These are phyloP conservation scores for Acholoe squamosa DNA, from an alignment of 2,888 invertebrate genomes.

Conservation along the genomic window DNA sequence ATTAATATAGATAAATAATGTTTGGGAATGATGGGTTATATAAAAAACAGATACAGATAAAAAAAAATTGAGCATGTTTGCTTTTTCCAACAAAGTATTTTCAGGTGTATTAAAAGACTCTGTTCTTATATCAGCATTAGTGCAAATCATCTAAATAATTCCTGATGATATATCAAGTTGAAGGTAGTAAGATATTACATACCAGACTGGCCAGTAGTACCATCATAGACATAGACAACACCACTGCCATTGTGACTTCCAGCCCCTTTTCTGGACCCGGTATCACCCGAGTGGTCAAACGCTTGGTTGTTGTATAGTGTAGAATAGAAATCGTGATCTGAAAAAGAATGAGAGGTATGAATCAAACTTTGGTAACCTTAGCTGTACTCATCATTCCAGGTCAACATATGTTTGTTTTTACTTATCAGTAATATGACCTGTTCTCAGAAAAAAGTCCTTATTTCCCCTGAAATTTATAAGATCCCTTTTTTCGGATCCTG, in stretches of 20 bases:
- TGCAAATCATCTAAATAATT: neutral
- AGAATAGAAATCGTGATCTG: slow-evolving; percentile 50
- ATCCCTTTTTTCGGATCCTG: too few species aligned
- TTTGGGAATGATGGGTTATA: neutral
- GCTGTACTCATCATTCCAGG: too few species aligned
- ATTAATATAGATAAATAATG: too few species aligned
- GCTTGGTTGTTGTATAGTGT: slow-evolving; percentile 57
- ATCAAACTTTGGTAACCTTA: too few species aligned
- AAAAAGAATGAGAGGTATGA: neutral
- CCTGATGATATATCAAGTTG: neutral
- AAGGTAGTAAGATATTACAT: neutral
- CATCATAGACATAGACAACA: slow-evolving; percentile 51
- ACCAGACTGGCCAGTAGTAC: neutral
- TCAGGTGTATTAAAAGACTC: neutral
- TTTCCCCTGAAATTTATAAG: too few species aligned
- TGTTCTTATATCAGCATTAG: neutral
- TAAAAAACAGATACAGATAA: neutral
- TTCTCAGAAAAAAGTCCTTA: too few species aligned
- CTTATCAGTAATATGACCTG: too few species aligned
- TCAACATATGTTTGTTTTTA: too few species aligned
- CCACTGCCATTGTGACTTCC: slow-evolving; percentile 54
- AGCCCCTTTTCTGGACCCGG: neutral
- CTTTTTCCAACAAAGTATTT: neutral
- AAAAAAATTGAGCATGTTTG: neutral
- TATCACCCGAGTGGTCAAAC: slow-evolving; percentile 52